Percentiles rank a stretch among this genome's conserved stretches.
phyloP scores from a whole-genome alignment of 2,888 invertebrate genomes.

The Hyposoter didymator region DNA sequence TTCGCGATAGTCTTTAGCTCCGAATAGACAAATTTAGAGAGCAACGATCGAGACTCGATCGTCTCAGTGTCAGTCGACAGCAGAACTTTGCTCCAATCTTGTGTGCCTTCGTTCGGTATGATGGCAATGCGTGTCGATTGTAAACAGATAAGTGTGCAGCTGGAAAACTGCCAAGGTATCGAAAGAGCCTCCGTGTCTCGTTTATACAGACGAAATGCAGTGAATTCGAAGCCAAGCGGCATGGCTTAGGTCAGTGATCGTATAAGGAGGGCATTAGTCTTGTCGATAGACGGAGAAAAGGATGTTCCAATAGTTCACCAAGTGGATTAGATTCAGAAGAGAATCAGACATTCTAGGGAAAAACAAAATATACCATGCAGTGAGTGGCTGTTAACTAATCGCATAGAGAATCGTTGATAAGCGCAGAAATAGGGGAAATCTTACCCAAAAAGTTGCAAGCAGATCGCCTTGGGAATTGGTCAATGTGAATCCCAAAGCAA shows the following conservation, averaged over 20 bases:
- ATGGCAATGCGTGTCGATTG: constrained; percentile 14
- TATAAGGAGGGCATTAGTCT: constrained; percentile 52
- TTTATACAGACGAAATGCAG: constrained; percentile 5
- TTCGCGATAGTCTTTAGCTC: no score
- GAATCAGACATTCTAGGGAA: neutral
- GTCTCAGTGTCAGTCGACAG: no score
- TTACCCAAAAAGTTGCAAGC: constrained; percentile 83
- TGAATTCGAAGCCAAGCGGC: constrained; percentile 50
- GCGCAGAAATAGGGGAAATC: constrained; percentile 4
- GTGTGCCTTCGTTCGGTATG: neutral
- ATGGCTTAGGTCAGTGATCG: constrained; percentile 64
- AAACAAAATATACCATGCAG: neutral
- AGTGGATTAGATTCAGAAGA: neutral
- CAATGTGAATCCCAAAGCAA: constrained; percentile 82
- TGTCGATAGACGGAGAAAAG: neutral
- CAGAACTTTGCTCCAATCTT: constrained; percentile 1
- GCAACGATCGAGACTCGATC: no score
- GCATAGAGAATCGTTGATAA: neutral
- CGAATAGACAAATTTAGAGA: neutral
- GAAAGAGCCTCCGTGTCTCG: neutral
- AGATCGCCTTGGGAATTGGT: constrained; percentile 80
- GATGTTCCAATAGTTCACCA: neutral
- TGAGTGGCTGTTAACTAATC: neutral
- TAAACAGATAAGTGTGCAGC: constrained; percentile 11
- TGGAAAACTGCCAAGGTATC: constrained; percentile 51